Evolutionary conservation across 2,113 vertebrate species (phyloP).

Genomic region (Chunga burmeisteri): DNA sequence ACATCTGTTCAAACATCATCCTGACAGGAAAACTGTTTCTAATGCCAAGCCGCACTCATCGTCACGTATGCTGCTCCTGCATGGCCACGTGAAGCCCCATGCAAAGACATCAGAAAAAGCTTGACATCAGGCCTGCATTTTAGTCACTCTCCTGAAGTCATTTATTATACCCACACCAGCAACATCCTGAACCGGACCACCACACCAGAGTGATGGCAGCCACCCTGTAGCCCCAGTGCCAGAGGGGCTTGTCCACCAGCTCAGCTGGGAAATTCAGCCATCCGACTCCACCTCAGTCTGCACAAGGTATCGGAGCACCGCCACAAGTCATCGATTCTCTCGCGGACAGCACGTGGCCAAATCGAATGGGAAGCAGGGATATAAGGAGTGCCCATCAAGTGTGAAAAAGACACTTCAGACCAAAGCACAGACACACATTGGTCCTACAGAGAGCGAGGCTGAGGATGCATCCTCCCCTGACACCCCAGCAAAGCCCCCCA

Average conservation of each 20-base stretch:
- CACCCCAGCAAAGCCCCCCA: background rate
- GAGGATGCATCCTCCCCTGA: too few relatives aligned
- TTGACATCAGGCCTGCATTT: background rate
- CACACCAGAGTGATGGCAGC: background rate
- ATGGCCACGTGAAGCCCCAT: background rate
- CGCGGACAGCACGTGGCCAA: fast-evolving
- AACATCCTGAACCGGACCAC: fast-evolving
- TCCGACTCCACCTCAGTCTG: background rate
- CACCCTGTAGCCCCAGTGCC: background rate
- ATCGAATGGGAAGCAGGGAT: fast-evolving
- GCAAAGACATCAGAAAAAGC: background rate
- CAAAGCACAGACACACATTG: fast-evolving
- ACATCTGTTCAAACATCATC: background rate
- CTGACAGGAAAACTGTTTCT: fast-evolving
- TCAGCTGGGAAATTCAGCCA: background rate
- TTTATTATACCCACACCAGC: background rate
- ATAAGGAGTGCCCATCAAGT: fast-evolving
- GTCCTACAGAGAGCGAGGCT: background rate
- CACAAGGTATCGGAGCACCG: background rate
- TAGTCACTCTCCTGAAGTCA: background rate
- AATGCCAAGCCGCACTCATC: background rate
- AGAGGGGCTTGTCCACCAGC: background rate
- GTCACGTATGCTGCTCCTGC: background rate
- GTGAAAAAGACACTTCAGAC: background rate
- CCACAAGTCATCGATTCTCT: fast-evolving